These are phyloP conservation scores for Ochlodes sylvanus DNA, from an alignment of 2,888 invertebrate species.

Conservation along the genomic window DNA sequence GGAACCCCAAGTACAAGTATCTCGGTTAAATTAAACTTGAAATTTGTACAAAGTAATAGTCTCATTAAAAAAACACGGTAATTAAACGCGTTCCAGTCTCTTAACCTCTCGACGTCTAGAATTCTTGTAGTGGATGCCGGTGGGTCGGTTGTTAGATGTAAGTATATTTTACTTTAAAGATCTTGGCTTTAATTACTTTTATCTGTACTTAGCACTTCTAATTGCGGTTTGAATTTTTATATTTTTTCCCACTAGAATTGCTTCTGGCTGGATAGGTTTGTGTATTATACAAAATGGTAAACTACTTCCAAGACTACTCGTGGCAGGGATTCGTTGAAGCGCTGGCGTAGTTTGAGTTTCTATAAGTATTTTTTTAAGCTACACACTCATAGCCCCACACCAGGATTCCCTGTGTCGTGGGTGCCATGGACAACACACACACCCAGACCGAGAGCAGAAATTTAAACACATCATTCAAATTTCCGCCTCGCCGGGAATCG, in stretches of 20 bases:
- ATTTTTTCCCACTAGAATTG: background rate
- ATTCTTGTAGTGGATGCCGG: conserved; percentile 5
- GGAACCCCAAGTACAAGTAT: background rate
- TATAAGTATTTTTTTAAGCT: too few relatives aligned
- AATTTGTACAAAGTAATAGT: conserved; percentile 8
- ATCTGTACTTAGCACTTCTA: background rate
- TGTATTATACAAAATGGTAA: too few relatives aligned
- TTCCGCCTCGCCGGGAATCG: too few relatives aligned
- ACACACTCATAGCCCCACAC: too few relatives aligned
- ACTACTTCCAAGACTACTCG: too few relatives aligned
- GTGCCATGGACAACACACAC: too few relatives aligned
- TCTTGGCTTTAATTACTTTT: conserved; percentile 4
- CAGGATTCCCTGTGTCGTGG: too few relatives aligned
- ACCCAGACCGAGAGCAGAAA: too few relatives aligned
- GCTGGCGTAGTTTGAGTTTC: too few relatives aligned
- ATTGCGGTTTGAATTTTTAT: background rate
- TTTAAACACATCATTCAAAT: too few relatives aligned
- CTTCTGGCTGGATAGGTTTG: too few relatives aligned
- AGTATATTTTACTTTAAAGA: conserved; percentile 4
- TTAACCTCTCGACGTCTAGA: conserved; percentile 1
- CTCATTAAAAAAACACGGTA: conserved; percentile 26
- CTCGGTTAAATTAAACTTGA: background rate
- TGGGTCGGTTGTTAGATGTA: background rate
- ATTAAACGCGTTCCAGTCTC: conserved; percentile 13
- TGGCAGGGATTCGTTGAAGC: too few relatives aligned